Evolutionary conservation across 2,113 vertebrate genomes (phyloP).

Genomic region (Upupa epops): DNA sequence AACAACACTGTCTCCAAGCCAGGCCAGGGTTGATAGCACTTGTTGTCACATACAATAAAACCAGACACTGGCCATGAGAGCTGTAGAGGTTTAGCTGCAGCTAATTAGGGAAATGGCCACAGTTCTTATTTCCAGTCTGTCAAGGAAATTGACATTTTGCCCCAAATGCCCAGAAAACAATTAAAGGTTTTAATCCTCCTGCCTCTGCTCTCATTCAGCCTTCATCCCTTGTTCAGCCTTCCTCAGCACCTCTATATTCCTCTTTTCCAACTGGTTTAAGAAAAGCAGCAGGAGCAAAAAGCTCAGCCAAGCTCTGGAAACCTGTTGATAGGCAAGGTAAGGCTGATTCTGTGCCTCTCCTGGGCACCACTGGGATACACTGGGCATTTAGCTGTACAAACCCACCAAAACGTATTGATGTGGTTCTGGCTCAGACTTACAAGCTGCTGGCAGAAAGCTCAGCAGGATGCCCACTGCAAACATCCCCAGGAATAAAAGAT

Average conservation of each 20-base stretch:
- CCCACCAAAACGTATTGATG: neutral
- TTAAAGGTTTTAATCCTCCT: neutral
- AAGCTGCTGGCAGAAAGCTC: neutral
- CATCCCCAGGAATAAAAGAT: neutral
- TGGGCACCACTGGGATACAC: neutral
- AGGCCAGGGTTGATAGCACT: neutral
- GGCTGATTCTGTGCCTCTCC: neutral
- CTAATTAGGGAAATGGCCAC: neutral
- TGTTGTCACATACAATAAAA: neutral
- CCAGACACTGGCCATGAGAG: neutral
- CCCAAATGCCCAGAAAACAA: neutral
- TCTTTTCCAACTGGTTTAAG: neutral
- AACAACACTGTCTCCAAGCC: accelerated
- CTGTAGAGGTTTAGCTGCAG: neutral
- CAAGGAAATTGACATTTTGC: neutral
- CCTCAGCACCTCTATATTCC: neutral
- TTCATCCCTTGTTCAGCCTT: neutral
- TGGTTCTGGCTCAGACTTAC: neutral
- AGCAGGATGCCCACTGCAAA: neutral
- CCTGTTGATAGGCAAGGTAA: neutral
- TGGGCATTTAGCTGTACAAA: neutral
- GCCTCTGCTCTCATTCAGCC: neutral
- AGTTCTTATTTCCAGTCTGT: neutral
- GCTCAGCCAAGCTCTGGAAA: neutral
- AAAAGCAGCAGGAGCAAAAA: neutral